A percentile compares a stretch with the other conserved stretches of the same genome.
These are phyloP conservation scores for Parus major DNA, from an alignment of 2,113 vertebrate genomes.

Conservation along the genomic window DNA sequence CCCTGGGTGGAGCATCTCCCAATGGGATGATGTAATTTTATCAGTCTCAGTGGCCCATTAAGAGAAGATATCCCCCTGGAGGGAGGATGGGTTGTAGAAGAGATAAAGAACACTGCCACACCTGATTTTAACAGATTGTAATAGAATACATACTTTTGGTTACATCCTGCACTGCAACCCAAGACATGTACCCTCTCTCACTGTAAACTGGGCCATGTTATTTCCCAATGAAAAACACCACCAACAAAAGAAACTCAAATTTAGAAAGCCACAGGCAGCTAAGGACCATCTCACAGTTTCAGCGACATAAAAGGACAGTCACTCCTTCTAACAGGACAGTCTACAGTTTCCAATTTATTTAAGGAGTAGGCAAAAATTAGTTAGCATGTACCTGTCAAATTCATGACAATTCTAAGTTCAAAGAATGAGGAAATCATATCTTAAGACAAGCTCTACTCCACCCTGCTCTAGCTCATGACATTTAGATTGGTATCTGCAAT, in stretches of 20 bases:
- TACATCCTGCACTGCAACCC: too few relatives aligned
- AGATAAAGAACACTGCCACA: too few relatives aligned
- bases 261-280: background rate
- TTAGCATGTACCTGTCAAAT: background rate
- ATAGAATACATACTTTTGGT: too few relatives aligned
- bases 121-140: too few relatives aligned
- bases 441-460: background rate
- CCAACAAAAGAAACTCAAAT: slow-evolving; percentile 37
- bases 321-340: background rate
- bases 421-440: background rate
- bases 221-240: slow-evolving; percentile 27
- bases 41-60: too few relatives aligned
- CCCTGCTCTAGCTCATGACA: background rate
- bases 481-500: slow-evolving; percentile 29
- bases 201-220: background rate
- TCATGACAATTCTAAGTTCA: background rate
- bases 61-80: too few relatives aligned
- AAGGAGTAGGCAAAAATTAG: background rate
- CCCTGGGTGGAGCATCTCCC: too few relatives aligned
- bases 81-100: too few relatives aligned
- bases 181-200: background rate
- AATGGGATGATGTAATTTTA: too few relatives aligned
- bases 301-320: background rate
- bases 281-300: background rate
- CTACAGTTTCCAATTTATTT: background rate